Percentiles rank a stretch among this genome's conserved stretches.
These are phyloP conservation scores for Bombyx mori DNA, from an alignment of 1,140 invertebrate species.

Conservation along the genomic window ASM3026992v2 NC_085116.1:8158501-8159000, in stretches of 20 bases:
- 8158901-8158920: no score
- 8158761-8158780: conserved; percentile 24
- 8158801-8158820: conserved; percentile 18
- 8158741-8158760: conserved; percentile 29
- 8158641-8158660: conserved; percentile 32
- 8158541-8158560: no score
- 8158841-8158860: conserved; percentile 5
- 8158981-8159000: no score
- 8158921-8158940: no score
- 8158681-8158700: conserved; percentile 60
- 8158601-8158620: not conserved
- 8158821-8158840: conserved; percentile 17
- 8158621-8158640: conserved; percentile 8
- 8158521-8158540: no score
- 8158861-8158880: not conserved
- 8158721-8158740: conserved; percentile 46
- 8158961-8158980: no score
- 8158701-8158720: conserved; percentile 64
- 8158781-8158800: conserved; percentile 10
- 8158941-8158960: no score
- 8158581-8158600: not conserved
- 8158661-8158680: conserved; percentile 33
- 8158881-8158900: not conserved
- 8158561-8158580: not conserved
- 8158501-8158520: no score